Evolutionary conservation across 2,888 invertebrate species (phyloP).

Genomic region (Desoria tigrina): DNA sequence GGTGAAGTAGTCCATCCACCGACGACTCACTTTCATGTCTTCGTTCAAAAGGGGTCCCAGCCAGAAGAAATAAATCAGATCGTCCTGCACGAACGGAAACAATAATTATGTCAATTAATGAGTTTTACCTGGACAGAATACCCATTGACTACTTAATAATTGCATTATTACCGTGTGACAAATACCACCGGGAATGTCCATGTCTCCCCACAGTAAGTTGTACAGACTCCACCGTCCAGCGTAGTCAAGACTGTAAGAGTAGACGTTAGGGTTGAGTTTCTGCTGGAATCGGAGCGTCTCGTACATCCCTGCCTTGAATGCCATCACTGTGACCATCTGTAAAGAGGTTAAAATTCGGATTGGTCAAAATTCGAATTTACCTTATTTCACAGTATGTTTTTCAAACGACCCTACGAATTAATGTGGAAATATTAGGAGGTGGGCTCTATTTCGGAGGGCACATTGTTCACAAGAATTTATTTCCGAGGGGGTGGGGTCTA

Average conservation of each 20-base stretch:
- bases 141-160: no score
- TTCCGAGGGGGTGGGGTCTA: no score
- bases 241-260: slow-evolving; percentile 29
- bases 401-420: no score
- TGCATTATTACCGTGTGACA: slow-evolving; percentile 28
- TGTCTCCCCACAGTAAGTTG: slow-evolving; percentile 24
- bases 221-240: slow-evolving; percentile 28
- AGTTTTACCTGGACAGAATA: no score
- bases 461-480: no score
- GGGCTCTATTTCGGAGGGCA: no score
- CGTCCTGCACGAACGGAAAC: neutral
- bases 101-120: neutral
- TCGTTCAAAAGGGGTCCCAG: slow-evolving; percentile 19
- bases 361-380: neutral
- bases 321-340: slow-evolving; percentile 17
- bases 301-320: slow-evolving; percentile 19
- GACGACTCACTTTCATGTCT: slow-evolving; percentile 16
- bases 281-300: slow-evolving; percentile 13
- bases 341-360: no score
- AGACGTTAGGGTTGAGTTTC: neutral
- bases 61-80: slow-evolving; percentile 22
- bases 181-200: slow-evolving; percentile 31
- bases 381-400: neutral
- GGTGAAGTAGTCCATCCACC: slow-evolving; percentile 12
- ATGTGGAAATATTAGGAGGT: no score